phyloP scores from a whole-genome alignment of 53 echinoderm and acorn worm genomes.

The Echinometra lucunter region DNA sequence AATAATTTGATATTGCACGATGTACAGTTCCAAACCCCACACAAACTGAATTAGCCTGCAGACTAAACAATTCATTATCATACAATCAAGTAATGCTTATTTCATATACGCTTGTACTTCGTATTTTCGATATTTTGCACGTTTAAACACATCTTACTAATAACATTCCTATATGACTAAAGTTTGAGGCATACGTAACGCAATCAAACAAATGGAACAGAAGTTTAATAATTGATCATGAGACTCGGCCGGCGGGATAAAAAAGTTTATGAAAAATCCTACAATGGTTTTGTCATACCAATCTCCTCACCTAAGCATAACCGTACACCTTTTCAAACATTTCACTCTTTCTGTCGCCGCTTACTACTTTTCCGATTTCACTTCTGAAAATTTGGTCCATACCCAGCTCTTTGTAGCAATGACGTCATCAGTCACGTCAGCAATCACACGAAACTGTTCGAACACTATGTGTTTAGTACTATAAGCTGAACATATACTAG shows the following conservation, averaged over 20 bases:
- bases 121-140: not conserved
- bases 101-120: not conserved
- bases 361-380: constrained; percentile 42
- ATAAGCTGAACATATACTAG: constrained; percentile 14
- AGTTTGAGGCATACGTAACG: not conserved
- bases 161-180: not conserved
- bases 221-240: not conserved
- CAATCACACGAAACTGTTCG: constrained; percentile 58
- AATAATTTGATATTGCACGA: not conserved
- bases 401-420: constrained; percentile 67
- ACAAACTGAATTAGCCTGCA: not conserved
- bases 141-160: not conserved
- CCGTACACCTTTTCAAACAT: not conserved
- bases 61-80: too few relatives aligned
- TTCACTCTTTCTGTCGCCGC: constrained; percentile 17
- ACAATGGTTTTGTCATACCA: constrained; percentile 10
- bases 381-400: constrained; percentile 68
- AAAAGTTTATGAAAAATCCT: constrained; percentile 38
- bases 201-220: constrained; percentile 26
- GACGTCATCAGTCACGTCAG: constrained; percentile 55
- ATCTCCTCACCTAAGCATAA: not conserved
- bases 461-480: constrained; percentile 32
- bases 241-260: constrained; percentile 34
- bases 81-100: not conserved
- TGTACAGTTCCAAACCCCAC: not conserved